Evolutionary conservation across 2,113 vertebrate species (phyloP), one percentile per base, ranked within the genome.

Genomic region (Trogon melanurus): DNA sequence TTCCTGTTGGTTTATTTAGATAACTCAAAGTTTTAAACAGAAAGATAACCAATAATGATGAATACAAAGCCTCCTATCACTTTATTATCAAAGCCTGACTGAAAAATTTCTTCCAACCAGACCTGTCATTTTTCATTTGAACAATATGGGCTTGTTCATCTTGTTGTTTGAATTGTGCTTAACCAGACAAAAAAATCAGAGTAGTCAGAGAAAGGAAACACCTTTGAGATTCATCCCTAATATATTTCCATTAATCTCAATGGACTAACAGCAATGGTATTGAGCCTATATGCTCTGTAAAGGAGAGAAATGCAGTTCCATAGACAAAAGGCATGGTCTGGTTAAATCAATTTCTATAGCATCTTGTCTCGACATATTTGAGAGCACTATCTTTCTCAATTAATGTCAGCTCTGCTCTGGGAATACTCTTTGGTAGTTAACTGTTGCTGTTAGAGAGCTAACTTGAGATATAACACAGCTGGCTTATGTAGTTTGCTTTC

Each of bases 321-420:
- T 29, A 67, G 62, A 92, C 66, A 96, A 93, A 96, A 97, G 76
- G 47, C 91, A 87, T 41, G 69, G 72, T 91, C 86, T 75, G 53
- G 85, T 94, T 96, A 93, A 95, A 97, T 87, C 92, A 92, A 79
- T 92, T 95, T 91, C 88, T 87, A 89, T 65, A 94, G 93, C 91
- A 95, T 95, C 92, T 95, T 93, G 91, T 92, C 86, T 96, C 5
- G 10, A 78, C 75, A 25, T 93, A 95, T 96, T 88, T 93, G 79
- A 90, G 92, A 89, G 86, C 61, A 62, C 76, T 75, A 95, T 96
- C 83, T 91, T 95, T 97, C 96, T 95, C 93, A 97, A 94, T 96
- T 97, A 96, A 93, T 0, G 70, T 96, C 95, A 97, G 85, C 73
- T 87, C 58, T 88, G 80, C 83, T 95, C 92, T 94, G 91, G 92